A percentile compares a stretch with the other conserved stretches of the same genome.
Evolutionary conservation across 2,113 vertebrate species (phyloP).

Genomic region (Tor tambroides): DNA sequence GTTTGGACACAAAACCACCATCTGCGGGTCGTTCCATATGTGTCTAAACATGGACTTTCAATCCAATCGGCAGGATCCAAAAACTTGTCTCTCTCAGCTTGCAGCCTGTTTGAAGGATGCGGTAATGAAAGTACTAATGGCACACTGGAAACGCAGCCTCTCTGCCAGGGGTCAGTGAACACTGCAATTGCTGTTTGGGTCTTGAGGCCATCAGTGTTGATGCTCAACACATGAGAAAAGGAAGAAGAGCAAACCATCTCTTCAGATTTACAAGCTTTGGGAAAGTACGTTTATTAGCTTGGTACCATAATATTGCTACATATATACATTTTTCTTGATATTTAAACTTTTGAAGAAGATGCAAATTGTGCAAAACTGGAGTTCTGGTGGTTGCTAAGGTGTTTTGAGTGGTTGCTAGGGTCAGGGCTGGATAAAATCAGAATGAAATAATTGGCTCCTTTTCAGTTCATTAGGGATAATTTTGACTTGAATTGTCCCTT

Average conservation of each 20-base stretch:
- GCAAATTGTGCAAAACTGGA: too few species aligned
- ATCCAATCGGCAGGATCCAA: background rate
- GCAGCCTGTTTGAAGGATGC: background rate
- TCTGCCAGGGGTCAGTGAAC: slow-evolving; percentile 15
- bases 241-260: background rate
- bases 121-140: slow-evolving; percentile 16
- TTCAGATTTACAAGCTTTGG: background rate
- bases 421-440: too few species aligned
- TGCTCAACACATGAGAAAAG: background rate
- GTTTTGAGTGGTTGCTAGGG: too few species aligned
- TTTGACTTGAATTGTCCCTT: too few species aligned
- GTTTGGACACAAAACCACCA: slow-evolving; percentile 6
- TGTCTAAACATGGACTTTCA: background rate
- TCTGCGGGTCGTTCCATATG: background rate
- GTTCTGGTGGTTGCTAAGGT: too few species aligned
- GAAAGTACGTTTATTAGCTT: background rate
- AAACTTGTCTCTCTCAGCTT: slow-evolving; percentile 8
- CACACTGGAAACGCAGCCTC: slow-evolving; percentile 9
- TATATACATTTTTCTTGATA: too few species aligned
- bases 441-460: too few species aligned
- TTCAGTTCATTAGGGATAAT: too few species aligned
- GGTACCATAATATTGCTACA: background rate
- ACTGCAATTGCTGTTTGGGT: background rate
- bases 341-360: too few species aligned
- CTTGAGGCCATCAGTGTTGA: background rate